Evolutionary conservation across 1,140 invertebrate species (phyloP), one percentile per base, ranked within the genome.

Genomic region (Bathynomus jamesi): DNA sequence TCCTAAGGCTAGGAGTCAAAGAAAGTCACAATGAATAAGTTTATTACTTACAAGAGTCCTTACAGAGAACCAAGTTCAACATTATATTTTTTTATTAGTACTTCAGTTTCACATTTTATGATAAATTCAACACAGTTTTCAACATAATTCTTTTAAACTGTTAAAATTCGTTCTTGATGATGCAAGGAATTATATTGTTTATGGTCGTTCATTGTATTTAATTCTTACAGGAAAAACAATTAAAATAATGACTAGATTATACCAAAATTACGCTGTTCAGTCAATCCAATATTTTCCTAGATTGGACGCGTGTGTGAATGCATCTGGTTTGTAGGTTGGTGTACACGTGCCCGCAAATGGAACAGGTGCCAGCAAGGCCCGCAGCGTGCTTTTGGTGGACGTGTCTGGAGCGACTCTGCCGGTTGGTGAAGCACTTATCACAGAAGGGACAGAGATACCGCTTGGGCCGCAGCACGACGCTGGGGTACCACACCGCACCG

Each of bases 341-440:
- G 66, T 75, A 75, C 25, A 75, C 69, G 27, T 75, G 73, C 21
- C 73, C 73, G 25, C 73, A 75, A 7, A 75, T 69, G 7, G 69
- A 21, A 32, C 73, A 75, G 60, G 73, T 75, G 53, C 73, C 73
- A 24, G 73, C 69, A 60, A 75, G 69, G 24, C 73, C 73, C 53
- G 73, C 69, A 40, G 73, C 73, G 46, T 75, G 73, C 69, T 75
- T 75, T 69, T 75, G 73, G 69, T 75, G 73, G 17, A 75, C 73
- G 29, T 75, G 73, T 65, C 73, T 69, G 29, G 73, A 75, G 5
- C 73, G 65, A 64, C 73, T 75, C 61, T 75, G 73, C 5, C 73
- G 65, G 65, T 75, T 75, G 73, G 73, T 75, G 70, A 75, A 75
- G 70, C 73, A 71, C 61, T 75, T 71, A 60, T 75, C 73, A 69